Evolutionary conservation across 1,140 invertebrate genomes (phyloP).

Genomic region (Luehdorfia chinensis): DNA sequence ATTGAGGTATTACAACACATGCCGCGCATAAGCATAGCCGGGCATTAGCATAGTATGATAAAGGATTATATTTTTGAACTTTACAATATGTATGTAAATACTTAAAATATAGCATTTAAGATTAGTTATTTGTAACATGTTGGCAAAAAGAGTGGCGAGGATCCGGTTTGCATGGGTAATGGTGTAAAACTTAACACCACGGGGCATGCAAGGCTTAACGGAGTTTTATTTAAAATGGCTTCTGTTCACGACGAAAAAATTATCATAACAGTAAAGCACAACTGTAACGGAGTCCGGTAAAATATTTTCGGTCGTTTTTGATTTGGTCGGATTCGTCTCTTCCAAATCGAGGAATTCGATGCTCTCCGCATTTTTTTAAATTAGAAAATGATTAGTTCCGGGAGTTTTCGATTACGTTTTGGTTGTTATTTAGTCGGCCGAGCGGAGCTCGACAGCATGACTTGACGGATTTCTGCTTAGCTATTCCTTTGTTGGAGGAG

Average conservation of each 20-base stretch:
- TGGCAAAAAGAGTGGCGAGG: conserved; percentile 32
- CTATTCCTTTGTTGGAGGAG: conserved; percentile 58
- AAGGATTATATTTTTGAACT: too few relatives aligned
- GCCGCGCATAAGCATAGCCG: too few relatives aligned
- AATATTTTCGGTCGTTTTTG: neutral
- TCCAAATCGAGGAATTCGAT: conserved; percentile 38
- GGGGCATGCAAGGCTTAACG: conserved; percentile 19
- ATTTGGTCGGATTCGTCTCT: neutral
- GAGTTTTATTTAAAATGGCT: conserved; percentile 13
- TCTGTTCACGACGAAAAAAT: conserved; percentile 3
- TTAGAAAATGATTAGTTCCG: conserved; percentile 67
- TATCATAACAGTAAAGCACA: neutral
- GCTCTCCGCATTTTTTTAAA: conserved; percentile 54
- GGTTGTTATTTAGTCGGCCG: conserved; percentile 39
- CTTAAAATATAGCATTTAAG: conserved; percentile 17
- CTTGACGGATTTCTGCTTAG: conserved; percentile 59
- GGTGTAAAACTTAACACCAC: too few relatives aligned
- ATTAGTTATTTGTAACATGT: conserved; percentile 24
- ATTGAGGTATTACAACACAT: too few relatives aligned
- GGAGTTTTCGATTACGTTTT: conserved; percentile 69
- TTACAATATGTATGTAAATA: too few relatives aligned
- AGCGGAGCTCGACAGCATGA: conserved; percentile 43
- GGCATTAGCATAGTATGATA: too few relatives aligned
- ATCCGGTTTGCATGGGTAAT: conserved; percentile 39
- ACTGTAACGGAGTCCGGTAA: neutral